phyloP scores from a whole-genome alignment of 2,888 invertebrate species.

The Melangyna quadrimaculata region DNA sequence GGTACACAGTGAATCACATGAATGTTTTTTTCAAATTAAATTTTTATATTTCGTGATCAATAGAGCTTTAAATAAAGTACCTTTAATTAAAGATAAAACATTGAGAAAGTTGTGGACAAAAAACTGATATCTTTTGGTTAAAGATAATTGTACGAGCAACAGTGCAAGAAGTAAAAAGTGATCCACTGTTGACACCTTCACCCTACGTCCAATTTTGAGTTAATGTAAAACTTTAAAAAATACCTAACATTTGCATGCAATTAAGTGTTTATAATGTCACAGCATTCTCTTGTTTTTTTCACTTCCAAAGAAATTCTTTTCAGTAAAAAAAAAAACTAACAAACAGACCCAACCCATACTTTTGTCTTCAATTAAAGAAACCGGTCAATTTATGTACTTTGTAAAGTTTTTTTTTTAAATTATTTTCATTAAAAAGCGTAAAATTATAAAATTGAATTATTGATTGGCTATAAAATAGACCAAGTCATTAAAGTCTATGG shows the following conservation, averaged over 20 bases:
- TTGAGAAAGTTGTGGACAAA: too few relatives aligned
- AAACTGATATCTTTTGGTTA: too few relatives aligned
- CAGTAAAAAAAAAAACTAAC: neutral
- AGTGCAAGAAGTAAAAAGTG: too few relatives aligned
- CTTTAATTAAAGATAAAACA: too few relatives aligned
- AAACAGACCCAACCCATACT: neutral
- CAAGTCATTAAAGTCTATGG: neutral
- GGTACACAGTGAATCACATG: too few relatives aligned
- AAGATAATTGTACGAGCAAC: too few relatives aligned
- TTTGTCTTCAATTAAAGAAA: neutral
- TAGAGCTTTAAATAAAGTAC: too few relatives aligned
- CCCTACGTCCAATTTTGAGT: too few relatives aligned
- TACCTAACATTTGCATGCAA: neutral
- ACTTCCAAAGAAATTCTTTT: neutral
- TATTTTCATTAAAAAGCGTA: neutral
- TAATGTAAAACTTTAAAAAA: neutral
- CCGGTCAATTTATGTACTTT: constrained; percentile 11
- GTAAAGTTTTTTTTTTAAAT: neutral
- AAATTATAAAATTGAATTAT: neutral
- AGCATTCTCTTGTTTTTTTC: neutral
- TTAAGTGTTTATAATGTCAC: neutral
- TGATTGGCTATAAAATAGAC: neutral
- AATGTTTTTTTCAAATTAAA: too few relatives aligned
- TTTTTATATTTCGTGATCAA: too few relatives aligned
- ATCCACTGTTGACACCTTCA: too few relatives aligned